Base-by-base conservation (phyloP, 2,113 vertebrate genomes). In the Platysternon megacephalum region DNA sequence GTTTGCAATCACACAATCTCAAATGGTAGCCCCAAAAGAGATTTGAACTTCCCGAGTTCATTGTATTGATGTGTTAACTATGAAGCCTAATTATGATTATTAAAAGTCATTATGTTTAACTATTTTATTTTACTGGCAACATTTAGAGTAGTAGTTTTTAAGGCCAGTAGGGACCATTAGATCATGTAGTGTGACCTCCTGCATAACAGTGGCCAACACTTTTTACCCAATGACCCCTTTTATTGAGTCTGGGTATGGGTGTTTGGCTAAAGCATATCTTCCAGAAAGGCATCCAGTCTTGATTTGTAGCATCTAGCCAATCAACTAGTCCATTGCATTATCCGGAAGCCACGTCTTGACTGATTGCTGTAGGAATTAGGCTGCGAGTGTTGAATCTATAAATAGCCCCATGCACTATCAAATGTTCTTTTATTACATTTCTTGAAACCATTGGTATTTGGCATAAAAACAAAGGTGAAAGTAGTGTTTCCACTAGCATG, bases 371-470 rank as follows among this genome's bases (percentile, higher is more conserved):
- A 86, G 39, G 52, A 86, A 11, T 87, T 51, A 55, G 90, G 86
- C 9, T 19, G 4, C 22, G 89, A 76, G 39, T 55, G 42, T 44
- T 81, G 39, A 65, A 28, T 58, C 74, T 87, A 68, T 61, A 91
- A 96, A 91, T 48, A 91, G 65, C 78, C 4, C 6, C 78, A 11
- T 7, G n/a, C 1, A 0, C 29, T 87, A 83, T 92, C 79, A 92
- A 82, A 94, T 89, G 92, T 78, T 86, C 48, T 95, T 95, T 91
- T 86, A 53, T 91, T 82, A 86, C 87, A 88, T 86, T 89, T 88
- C 85, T 81, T 86, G 84, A 92, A 49, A 92, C 56, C 56, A 93
- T 91, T 95, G 28, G 32, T 53, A 28, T 28, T 92, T 89, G 68
- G 90, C 79, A 81, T 1, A 68, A 68, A 68, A 93, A 87, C 49